Evolutionary conservation across 1,140 invertebrate species (phyloP), one percentile per base, ranked within the genome.

Genomic region (Caerostris darwini): DNA sequence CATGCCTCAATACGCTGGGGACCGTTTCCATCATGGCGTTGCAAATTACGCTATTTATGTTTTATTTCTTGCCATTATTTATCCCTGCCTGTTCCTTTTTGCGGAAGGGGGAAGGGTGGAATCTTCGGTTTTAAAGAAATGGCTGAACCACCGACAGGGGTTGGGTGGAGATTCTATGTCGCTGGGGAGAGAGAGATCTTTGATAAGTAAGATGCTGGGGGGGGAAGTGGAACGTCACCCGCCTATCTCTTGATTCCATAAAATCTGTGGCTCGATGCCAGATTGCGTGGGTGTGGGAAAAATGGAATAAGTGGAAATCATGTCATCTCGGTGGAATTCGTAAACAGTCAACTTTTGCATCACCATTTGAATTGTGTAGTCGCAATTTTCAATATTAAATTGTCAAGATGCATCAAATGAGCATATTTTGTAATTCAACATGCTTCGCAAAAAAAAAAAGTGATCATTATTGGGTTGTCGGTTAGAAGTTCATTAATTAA

Each of bases 261-360:
- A 57, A 59, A 92, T 85, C 61, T 92, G 81, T 92, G 90, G 90
- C 90, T 85, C 81, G 53, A 0, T 92, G 90, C 90, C 90, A 92
- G 90, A 56, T 57, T 10, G 8, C 12, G 34, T 8, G 3, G 34
- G 12, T 91, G n/a, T 59, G 90, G 59, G 69, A 82, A 59, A 67
- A 92, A 54, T 92, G 90, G 59, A 85, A 7, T 67, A 69, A 92
- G 90, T 85, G 2, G 54, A 7, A 88, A 88, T 61, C 56, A n/a
- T 56, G 8, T n/a, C 8, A 61, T 56, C 14, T 50, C 12, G 54
- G 54, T 57, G 7, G 54, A 14, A 57, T 58, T 85, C 34, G 7
- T 12, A 67, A 12, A 6, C 10, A 34, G 34, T 57, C 17, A 58
- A 34, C 34, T 34, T n/a, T 0, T 34, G 34, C 34, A 34, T 34